A percentile compares a stretch with the other conserved stretches of the same genome.
These are phyloP conservation scores for Desoria tigrina DNA, from an alignment of 2,888 invertebrate genomes.

Conservation along the genomic window DNA sequence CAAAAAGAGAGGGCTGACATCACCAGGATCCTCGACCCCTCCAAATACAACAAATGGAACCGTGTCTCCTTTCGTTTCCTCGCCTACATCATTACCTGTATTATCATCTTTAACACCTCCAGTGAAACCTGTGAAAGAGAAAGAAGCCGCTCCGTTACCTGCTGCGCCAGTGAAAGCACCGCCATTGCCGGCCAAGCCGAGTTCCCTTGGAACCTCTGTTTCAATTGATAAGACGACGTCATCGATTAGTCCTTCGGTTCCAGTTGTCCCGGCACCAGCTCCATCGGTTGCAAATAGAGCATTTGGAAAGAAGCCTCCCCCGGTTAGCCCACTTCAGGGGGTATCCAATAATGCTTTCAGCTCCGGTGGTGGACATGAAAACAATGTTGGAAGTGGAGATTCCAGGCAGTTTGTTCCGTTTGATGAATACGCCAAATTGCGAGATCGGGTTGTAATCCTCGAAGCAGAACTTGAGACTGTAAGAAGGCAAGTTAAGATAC, in stretches of 20 bases:
- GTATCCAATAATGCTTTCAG: background rate
- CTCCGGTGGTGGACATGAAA: background rate
- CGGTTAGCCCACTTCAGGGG: slow-evolving; percentile 20
- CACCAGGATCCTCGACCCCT: slow-evolving; percentile 22
- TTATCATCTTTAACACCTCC: slow-evolving; percentile 14
- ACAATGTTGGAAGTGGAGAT: slow-evolving; percentile 23
- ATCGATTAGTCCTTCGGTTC: slow-evolving; percentile 19
- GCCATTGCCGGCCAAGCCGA: slow-evolving; percentile 52
- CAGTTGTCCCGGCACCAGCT: slow-evolving; percentile 11
- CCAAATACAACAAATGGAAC: slow-evolving; percentile 17
- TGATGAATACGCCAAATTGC: slow-evolving; percentile 48
- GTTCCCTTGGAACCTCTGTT: slow-evolving; percentile 9
- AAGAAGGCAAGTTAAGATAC: slow-evolving; percentile 44
- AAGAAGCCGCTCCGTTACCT: slow-evolving; percentile 20
- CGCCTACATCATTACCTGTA: slow-evolving; percentile 25
- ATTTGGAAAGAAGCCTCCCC: slow-evolving; percentile 33
- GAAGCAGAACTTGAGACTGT: slow-evolving; percentile 49
- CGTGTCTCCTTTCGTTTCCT: slow-evolving; percentile 11
- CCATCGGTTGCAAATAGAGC: slow-evolving; percentile 7
- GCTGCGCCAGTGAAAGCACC: slow-evolving; percentile 39
- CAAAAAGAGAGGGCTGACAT: slow-evolving; percentile 40
- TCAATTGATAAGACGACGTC: slow-evolving; percentile 18
- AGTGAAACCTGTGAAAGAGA: slow-evolving; percentile 17
- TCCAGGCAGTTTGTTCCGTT: slow-evolving; percentile 39
- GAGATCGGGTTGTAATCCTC: slow-evolving; percentile 41